Conservation (phyloP, 2,888 invertebrate species). For the Tuberolachnus salignus region DNA sequence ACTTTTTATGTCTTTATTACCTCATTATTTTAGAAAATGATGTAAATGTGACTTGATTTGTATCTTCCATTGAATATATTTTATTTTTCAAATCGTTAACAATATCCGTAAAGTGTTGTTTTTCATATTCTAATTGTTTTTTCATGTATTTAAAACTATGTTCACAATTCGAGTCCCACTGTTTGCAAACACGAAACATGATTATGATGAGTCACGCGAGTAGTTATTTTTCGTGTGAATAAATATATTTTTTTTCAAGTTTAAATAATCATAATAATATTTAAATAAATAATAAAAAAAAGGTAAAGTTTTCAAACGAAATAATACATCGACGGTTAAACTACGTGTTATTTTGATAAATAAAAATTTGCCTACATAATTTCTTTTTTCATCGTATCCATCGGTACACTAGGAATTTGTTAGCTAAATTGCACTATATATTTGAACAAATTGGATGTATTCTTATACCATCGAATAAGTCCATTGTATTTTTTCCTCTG, state of each 20-base stretch:
- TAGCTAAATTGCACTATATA: no score
- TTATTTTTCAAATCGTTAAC: constrained; percentile 19
- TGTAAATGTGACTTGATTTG: constrained; percentile 9
- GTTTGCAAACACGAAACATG: background rate
- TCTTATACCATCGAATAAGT: no score
- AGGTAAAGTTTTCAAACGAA: no score
- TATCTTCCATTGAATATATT: background rate
- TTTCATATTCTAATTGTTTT: constrained; percentile 21
- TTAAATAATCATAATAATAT: no score
- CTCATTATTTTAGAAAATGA: background rate
- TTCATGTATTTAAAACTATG: background rate
- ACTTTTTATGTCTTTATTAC: background rate
- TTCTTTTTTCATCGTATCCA: no score
- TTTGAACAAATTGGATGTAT: no score
- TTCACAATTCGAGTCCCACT: background rate
- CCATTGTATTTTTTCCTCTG: no score
- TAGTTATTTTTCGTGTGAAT: background rate
- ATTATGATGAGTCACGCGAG: background rate
- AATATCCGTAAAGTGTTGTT: background rate
- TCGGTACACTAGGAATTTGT: no score
- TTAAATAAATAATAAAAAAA: no score
- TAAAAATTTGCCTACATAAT: no score
- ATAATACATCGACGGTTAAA: no score
- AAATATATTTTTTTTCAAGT: background rate
- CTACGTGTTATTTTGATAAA: no score